Percentiles rank a stretch among this genome's conserved stretches.
phyloP scores from a whole-genome alignment of 1,140 invertebrate species.

The Mesaphorura yosii region DNA sequence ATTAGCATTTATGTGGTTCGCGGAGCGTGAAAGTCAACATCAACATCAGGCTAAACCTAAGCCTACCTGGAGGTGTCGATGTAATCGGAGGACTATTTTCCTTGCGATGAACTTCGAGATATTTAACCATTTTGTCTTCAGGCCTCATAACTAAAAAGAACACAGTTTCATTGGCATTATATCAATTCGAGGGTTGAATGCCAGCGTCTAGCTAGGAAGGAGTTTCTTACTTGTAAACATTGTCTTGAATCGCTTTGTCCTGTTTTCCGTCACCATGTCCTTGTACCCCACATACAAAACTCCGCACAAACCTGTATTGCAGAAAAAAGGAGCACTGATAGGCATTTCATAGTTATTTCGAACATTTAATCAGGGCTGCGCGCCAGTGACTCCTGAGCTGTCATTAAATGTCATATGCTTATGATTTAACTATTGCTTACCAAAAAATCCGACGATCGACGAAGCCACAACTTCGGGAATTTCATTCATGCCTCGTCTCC shows the following conservation, averaged over 20 bases:
- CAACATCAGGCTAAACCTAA: too few relatives aligned
- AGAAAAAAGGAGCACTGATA: neutral
- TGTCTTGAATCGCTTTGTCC: neutral
- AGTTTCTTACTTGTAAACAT: neutral
- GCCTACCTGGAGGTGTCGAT: too few relatives aligned
- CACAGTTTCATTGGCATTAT: neutral
- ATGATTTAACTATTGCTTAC: neutral
- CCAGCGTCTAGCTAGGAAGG: neutral
- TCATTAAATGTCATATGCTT: neutral
- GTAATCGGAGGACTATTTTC: constrained; percentile 2
- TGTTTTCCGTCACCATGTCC: neutral
- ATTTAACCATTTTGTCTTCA: neutral
- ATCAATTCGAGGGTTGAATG: neutral
- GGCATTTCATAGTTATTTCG: too few relatives aligned
- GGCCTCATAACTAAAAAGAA: constrained; percentile 2
- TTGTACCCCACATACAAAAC: neutral
- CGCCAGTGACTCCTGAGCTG: neutral
- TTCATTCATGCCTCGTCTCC: neutral
- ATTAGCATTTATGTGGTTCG: too few relatives aligned
- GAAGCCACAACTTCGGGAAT: neutral
- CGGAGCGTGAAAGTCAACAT: too few relatives aligned
- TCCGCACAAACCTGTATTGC: neutral
- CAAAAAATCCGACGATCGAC: neutral
- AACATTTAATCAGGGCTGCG: neutral
- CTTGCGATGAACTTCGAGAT: neutral